Conservation (phyloP, 2,113 vertebrate species). For the Clupea harengus region DNA sequence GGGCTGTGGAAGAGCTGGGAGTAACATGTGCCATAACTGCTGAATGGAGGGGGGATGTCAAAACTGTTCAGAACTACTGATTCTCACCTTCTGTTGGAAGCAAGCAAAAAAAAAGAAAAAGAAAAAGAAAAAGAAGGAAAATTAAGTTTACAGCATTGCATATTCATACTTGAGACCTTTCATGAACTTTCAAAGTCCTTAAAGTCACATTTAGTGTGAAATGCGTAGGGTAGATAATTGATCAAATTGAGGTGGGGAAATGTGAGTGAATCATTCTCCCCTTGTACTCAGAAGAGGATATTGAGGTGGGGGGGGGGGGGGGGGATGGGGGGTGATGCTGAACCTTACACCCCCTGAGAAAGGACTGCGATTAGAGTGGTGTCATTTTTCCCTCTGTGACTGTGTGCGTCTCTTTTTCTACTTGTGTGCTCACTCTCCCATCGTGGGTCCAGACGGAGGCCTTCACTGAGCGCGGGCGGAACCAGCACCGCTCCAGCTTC, state of each 20-base stretch:
- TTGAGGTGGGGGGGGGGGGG: not conserved
- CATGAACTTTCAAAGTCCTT: slow-evolving; percentile 16
- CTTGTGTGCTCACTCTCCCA: not conserved
- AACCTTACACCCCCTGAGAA: not conserved
- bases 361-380: not conserved
- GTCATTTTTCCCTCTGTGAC: not conserved
- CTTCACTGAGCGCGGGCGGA: not conserved
- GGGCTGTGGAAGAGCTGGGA: not conserved
- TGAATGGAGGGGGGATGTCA: not conserved
- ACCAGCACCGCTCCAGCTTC: not conserved
- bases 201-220: slow-evolving; percentile 1
- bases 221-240: not conserved
- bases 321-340: too few relatives aligned
- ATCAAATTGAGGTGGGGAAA: not conserved
- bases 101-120: not conserved
- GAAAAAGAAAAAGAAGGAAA: not conserved
- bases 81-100: not conserved
- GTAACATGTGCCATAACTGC: not conserved
- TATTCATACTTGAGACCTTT: slow-evolving; percentile 6
- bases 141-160: slow-evolving; percentile 12
- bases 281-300: not conserved
- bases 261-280: not conserved
- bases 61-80: not conserved
- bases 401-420: not conserved
- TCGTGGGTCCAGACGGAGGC: not conserved